Evolutionary conservation across 2,888 invertebrate species (phyloP).

Genomic region (Halictus quadricinctus): DNA sequence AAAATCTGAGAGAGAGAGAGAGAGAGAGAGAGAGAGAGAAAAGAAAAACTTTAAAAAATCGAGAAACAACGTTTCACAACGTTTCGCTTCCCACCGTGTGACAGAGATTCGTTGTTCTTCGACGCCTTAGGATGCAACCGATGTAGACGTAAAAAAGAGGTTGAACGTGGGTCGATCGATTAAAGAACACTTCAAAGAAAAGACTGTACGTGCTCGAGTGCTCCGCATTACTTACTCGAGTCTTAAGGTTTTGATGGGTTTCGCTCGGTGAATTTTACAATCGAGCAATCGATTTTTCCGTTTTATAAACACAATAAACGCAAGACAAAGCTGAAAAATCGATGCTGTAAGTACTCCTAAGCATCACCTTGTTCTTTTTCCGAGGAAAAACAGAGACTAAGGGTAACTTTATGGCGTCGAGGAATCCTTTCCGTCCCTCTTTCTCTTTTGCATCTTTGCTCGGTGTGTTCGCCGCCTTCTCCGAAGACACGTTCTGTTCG

Average conservation of each 20-base stretch:
- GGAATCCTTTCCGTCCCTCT: slow-evolving; percentile 81
- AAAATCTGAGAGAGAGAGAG: neutral
- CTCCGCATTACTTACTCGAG: slow-evolving; percentile 3
- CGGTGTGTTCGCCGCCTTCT: slow-evolving; percentile 75
- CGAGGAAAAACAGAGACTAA: slow-evolving; percentile 84
- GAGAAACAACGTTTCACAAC: neutral
- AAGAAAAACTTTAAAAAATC: neutral
- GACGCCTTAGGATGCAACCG: neutral
- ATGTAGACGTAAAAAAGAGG: neutral
- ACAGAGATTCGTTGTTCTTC: neutral
- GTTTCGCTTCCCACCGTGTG: neutral
- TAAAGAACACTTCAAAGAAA: slow-evolving; percentile 28
- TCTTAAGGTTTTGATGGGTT: slow-evolving; percentile 34
- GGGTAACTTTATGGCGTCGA: slow-evolving; percentile 87
- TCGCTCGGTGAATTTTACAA: slow-evolving; percentile 5
- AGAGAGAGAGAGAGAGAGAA: neutral
- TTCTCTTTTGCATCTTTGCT: slow-evolving; percentile 75
- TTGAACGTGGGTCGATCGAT: slow-evolving; percentile 8
- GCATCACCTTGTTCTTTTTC: slow-evolving; percentile 77
- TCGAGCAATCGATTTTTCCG: neutral
- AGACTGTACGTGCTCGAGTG: slow-evolving; percentile 45
- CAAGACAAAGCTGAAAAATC: slow-evolving; percentile 1
- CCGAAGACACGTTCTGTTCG: slow-evolving; percentile 70
- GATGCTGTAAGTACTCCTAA: neutral
- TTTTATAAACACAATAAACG: neutral